Evolutionary conservation across 2,113 vertebrate genomes (phyloP).

Genomic region (Ictalurus furcatus): DNA sequence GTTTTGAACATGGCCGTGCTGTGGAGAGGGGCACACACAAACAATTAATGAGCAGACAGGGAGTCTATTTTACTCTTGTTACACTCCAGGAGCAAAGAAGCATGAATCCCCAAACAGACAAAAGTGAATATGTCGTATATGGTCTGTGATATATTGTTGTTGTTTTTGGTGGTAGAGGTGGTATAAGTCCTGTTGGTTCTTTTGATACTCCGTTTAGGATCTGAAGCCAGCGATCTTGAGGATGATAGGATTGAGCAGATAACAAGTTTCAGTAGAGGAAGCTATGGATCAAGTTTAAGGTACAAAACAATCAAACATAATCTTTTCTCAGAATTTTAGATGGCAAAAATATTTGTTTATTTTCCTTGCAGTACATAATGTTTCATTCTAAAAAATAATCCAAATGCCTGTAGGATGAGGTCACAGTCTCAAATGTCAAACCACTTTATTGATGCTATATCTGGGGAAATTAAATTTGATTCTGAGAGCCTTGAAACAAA

Average conservation of each 20-base stretch:
- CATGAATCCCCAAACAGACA: conserved; percentile 43
- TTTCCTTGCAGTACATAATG: neutral
- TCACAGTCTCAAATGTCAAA: conserved; percentile 64
- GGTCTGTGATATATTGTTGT: conserved; percentile 35
- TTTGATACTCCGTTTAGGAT: conserved; percentile 48
- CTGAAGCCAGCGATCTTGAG: conserved; percentile 40
- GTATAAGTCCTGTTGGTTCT: neutral
- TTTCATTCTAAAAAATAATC: neutral
- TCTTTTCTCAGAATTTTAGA: neutral
- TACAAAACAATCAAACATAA: conserved; percentile 31
- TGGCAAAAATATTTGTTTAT: neutral
- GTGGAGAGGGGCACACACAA: conserved; percentile 75
- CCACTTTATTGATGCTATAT: conserved; percentile 51
- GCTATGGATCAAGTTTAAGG: conserved; percentile 63
- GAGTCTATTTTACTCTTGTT: conserved; percentile 78
- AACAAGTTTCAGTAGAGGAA: conserved; percentile 59
- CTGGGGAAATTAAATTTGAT: conserved; percentile 52
- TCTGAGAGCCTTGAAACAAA: conserved; percentile 19
- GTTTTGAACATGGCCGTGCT: conserved; percentile 74
- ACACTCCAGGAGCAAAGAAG: conserved; percentile 72
- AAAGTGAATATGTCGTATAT: conserved; percentile 43
- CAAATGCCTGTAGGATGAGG: conserved; percentile 59
- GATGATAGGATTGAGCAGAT: conserved; percentile 49
- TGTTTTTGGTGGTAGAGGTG: neutral
- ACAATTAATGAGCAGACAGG: conserved; percentile 65